Evolutionary conservation across 2,797 vertebrate genomes (phyloP), one percentile per base, ranked within the genome.

Genomic region (Syndactyla subalaris): DNA sequence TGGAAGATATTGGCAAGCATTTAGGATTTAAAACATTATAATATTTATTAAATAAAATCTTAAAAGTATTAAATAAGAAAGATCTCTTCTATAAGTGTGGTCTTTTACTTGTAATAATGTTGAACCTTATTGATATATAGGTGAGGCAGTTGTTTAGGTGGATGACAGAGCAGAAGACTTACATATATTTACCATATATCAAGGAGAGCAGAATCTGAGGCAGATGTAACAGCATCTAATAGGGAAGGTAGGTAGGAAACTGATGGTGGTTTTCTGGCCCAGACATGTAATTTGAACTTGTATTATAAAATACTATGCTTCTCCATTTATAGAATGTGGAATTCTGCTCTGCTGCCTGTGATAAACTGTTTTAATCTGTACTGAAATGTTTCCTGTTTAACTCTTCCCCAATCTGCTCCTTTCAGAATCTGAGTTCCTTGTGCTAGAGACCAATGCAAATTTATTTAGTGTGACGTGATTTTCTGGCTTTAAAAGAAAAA

Each of bases 281-380:
- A 73, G 55, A 48, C 17, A 30, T 9, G 6, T 58, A 68, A 68
- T 63, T 59, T 0, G 0, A n/a, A 9, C 30, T 84, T 55, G 5
- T 75, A 26, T 48, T 68, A 84, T 36, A 89, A 95, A 77, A 77
- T 23, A 70, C 19, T 67, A 14, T 38, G 71, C 6, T 55, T 63
- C 12, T 45, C 6, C 43, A n/a, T n/a, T 57, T 92, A 68, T 6
- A 81, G 51, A 76, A 81, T 23, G n/a, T 63, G 23, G 22, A 93
- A 75, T 62, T 94, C 29, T 67, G 39, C 34, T 59, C 14, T 66
- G 23, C 23, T 5, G 12, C 15, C 57, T 68, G 24, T 86, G 77
- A 88, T 78, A 71, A 92, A 94, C 54, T 65, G 30, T 62, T 92
- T 88, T 79, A 86, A 84, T 71, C 63, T 82, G 51, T 41, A 38